These are phyloP conservation scores for Manis javanica DNA, from an alignment of 2,797 vertebrate genomes.

Conservation along the genomic window DNA sequence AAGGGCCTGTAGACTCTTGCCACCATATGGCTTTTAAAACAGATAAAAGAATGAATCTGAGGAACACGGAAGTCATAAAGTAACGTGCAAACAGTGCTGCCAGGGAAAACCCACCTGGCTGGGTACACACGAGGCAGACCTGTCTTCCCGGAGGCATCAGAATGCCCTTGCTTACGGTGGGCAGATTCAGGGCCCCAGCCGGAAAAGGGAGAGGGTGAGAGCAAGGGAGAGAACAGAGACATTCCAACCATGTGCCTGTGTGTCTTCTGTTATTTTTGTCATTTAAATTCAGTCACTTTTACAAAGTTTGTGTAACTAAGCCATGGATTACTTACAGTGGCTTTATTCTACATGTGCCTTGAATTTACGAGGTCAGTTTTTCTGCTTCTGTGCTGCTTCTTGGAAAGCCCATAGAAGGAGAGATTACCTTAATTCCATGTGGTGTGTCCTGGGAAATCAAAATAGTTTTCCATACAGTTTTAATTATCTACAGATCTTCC, in stretches of 20 bases:
- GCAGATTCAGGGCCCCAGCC: not conserved
- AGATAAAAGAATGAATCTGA: not conserved
- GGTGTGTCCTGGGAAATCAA: not conserved
- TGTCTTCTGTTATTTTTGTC: not conserved
- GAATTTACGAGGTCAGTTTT: not conserved
- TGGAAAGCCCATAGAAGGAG: not conserved
- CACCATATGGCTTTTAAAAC: constrained; percentile 43
- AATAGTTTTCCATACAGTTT: not conserved
- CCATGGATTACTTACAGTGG: not conserved
- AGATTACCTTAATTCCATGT: not conserved
- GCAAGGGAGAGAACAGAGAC: not conserved
- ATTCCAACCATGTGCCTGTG: not conserved
- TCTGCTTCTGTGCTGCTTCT: not conserved
- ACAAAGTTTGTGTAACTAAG: constrained; percentile 34
- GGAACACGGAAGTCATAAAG: not conserved
- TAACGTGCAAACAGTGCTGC: not conserved
- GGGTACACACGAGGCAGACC: rapidly evolving
- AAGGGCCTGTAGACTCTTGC: not conserved
- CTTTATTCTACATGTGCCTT: constrained; percentile 9
- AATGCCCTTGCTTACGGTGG: not conserved
- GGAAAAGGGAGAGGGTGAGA: not conserved
- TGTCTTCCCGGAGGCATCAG: not conserved
- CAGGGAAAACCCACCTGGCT: not conserved
- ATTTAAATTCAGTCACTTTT: not conserved
- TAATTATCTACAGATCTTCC: not conserved